phyloP scores from a whole-genome alignment of 2,113 vertebrate genomes.

The Clarias batrachus region DNA sequence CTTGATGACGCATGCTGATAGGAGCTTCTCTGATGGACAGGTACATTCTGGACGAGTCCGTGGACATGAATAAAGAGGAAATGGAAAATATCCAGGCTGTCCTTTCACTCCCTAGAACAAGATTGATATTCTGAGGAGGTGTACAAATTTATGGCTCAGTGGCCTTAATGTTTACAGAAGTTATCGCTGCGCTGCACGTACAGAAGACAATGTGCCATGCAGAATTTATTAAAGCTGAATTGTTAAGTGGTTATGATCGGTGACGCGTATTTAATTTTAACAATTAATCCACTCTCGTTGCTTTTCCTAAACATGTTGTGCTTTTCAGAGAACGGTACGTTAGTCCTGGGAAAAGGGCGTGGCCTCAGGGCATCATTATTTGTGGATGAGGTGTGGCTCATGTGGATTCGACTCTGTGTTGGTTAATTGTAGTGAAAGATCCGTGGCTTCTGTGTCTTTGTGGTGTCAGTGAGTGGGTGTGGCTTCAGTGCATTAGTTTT shows the following conservation, averaged over 20 bases:
- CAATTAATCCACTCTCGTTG: no score
- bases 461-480: neutral
- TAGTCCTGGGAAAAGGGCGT: neutral
- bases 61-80: constrained; percentile 57
- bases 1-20: constrained; percentile 50
- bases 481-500: neutral
- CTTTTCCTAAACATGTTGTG: neutral
- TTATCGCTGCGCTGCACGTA: neutral
- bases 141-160: neutral
- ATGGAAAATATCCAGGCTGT: constrained; percentile 42
- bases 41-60: constrained; percentile 58
- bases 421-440: neutral
- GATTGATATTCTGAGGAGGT: constrained; percentile 15
- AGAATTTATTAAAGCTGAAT: neutral
- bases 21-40: constrained; percentile 63
- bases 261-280: neutral
- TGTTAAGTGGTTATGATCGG: neutral
- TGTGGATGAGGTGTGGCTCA: neutral
- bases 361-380: neutral
- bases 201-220: neutral
- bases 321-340: neutral
- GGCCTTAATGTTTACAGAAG: neutral
- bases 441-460: neutral
- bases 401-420: neutral
- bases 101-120: constrained; percentile 10